A percentile compares a stretch with the other conserved stretches of the same genome.
Conservation (phyloP, 1,140 invertebrate species). For the Drosophila dunni region DNA sequence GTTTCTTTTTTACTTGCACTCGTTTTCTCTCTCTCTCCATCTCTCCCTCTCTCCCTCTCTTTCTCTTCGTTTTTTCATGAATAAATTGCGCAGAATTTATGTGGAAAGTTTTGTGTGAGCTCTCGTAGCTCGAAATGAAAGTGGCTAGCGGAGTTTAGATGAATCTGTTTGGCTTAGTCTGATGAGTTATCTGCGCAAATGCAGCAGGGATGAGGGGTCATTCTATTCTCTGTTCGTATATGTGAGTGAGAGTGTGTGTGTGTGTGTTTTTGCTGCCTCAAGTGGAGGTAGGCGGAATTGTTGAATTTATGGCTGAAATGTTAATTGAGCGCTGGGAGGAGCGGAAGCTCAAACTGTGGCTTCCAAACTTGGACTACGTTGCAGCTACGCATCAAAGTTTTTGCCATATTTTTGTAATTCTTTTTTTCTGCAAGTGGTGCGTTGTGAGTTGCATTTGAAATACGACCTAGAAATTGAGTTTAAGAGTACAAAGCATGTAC, state of each 20-base stretch:
- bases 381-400: conserved; percentile 41
- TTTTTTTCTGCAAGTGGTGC: conserved; percentile 10
- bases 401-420: conserved; percentile 19
- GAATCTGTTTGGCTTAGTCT: conserved; percentile 82
- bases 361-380: conserved; percentile 43
- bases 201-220: conserved; percentile 47
- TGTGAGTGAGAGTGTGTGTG: neutral
- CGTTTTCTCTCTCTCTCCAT: neutral
- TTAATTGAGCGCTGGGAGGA: conserved; percentile 71
- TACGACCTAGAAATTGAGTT: neutral
- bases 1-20: conserved; percentile 19
- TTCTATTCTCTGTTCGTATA: neutral
- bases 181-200: conserved; percentile 80
- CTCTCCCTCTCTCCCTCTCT: conserved; percentile 2
- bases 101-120: conserved; percentile 68
- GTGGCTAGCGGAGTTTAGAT: conserved; percentile 81
- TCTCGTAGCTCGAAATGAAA: conserved; percentile 61
- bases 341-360: neutral
- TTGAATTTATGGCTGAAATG: conserved; percentile 76
- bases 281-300: conserved; percentile 42
- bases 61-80: conserved; percentile 63
- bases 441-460: conserved; percentile 17
- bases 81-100: conserved; percentile 83
- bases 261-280: neutral
- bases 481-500: conserved; percentile 24